Evolutionary conservation across 2,797 vertebrate species (phyloP).

Genomic region (Galaxias olidus): DNA sequence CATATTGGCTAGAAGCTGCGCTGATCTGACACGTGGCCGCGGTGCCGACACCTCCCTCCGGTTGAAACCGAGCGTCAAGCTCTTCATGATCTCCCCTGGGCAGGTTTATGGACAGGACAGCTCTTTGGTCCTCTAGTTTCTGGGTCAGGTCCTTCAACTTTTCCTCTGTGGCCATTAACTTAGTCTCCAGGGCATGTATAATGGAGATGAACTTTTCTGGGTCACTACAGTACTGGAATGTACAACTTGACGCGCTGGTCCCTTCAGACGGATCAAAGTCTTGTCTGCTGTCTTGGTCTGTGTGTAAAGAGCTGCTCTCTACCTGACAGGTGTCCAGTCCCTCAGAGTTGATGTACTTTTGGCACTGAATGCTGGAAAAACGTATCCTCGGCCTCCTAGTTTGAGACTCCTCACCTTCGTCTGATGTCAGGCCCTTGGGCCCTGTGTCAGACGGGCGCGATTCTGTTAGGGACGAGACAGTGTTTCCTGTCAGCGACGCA

Average conservation of each 20-base stretch:
- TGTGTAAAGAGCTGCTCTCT: conserved; percentile 75
- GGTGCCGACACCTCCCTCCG: conserved; percentile 54
- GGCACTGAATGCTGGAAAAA: conserved; percentile 93
- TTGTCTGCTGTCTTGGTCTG: conserved; percentile 76
- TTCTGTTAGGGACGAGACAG: conserved; percentile 30
- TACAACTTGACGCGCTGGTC: conserved; percentile 71
- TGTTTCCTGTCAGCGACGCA: conserved; percentile 27
- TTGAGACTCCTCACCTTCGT: conserved; percentile 74
- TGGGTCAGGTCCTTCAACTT: conserved; percentile 88
- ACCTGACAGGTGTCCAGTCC: conserved; percentile 74
- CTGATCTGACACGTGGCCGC: conserved; percentile 62
- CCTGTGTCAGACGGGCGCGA: conserved; percentile 45
- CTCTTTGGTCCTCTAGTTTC: conserved; percentile 81
- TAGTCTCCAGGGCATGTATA: conserved; percentile 90
- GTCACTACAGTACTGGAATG: conserved; percentile 76
- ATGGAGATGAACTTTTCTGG: conserved; percentile 89
- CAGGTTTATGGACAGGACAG: conserved; percentile 69
- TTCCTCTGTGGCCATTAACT: conserved; percentile 88
- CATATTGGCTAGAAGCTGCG: conserved; percentile 73
- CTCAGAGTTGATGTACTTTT: conserved; percentile 84
- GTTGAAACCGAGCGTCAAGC: conserved; percentile 56
- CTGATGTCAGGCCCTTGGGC: conserved; percentile 60
- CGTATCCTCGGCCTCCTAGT: conserved; percentile 89
- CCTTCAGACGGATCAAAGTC: conserved; percentile 74
- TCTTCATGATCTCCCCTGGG: conserved; percentile 70